Percentiles rank a stretch among this genome's conserved stretches.
Conservation (phyloP, 2,113 vertebrate genomes). For the Falcunculus frontatus region DNA sequence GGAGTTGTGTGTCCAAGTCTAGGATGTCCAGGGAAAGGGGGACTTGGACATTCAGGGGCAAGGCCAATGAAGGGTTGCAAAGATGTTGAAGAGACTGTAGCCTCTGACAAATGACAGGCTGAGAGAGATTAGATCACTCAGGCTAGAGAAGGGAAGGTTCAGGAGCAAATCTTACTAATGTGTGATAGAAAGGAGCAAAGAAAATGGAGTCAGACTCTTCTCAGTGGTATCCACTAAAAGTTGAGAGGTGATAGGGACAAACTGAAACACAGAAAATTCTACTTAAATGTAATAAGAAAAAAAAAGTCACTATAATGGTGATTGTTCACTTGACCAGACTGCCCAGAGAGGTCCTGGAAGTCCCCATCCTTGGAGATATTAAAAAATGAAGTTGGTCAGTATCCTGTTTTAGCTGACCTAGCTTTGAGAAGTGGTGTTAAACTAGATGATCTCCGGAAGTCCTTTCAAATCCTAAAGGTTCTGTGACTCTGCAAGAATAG, state of each 20-base stretch:
- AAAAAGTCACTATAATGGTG: background rate
- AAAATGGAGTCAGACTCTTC: background rate
- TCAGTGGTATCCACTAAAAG: background rate
- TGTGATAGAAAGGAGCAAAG: background rate
- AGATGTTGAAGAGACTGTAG: background rate
- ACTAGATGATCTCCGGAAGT: background rate
- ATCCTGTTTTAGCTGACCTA: background rate
- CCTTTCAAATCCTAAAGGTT: background rate
- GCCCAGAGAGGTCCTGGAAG: background rate
- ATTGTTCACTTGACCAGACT: background rate
- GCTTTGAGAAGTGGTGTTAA: background rate
- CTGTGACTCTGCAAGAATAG: background rate
- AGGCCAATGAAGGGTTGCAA: background rate
- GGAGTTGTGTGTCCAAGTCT: background rate
- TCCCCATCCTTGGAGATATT: background rate
- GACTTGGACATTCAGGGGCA: background rate
- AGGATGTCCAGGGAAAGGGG: background rate
- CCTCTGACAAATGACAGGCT: background rate
- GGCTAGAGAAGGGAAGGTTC: background rate
- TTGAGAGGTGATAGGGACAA: background rate
- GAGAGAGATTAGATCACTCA: background rate
- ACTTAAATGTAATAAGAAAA: background rate
- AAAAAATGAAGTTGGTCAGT: background rate
- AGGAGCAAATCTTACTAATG: background rate
- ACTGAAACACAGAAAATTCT: background rate